Conservation (phyloP, 1,140 invertebrate species). For the Homalodisca vitripennis region DNA sequence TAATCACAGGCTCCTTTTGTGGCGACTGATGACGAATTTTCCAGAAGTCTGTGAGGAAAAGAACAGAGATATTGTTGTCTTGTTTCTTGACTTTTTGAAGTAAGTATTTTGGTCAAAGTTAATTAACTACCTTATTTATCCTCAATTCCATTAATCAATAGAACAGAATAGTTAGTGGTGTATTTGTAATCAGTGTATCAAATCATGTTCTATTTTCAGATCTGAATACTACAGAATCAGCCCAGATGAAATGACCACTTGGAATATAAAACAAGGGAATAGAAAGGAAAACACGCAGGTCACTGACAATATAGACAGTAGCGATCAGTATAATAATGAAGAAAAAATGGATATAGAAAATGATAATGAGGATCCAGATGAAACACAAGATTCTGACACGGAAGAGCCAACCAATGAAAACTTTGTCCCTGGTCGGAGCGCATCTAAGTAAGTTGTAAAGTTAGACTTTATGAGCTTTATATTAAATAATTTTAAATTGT, state of each 20-base stretch:
- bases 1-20: slow-evolving; percentile 77
- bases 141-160: too few relatives aligned
- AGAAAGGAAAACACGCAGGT: slow-evolving; percentile 29
- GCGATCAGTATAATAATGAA: slow-evolving; percentile 36
- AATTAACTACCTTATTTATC: too few relatives aligned
- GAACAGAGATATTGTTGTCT: slow-evolving; percentile 71
- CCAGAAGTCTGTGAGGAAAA: slow-evolving; percentile 70
- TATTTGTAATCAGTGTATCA: not conserved
- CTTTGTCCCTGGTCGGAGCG: slow-evolving; percentile 9
- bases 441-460: slow-evolving; percentile 33
- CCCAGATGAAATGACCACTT: slow-evolving; percentile 50
- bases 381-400: slow-evolving; percentile 40
- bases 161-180: too few relatives aligned
- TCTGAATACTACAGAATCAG: slow-evolving; percentile 53
- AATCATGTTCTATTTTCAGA: slow-evolving; percentile 38
- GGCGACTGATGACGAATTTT: slow-evolving; percentile 74
- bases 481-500: too few relatives aligned
- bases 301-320: not conserved
- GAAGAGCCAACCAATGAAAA: slow-evolving; percentile 42
- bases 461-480: too few relatives aligned
- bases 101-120: slow-evolving; percentile 48
- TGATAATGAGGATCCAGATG: slow-evolving; percentile 29
- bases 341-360: slow-evolving; percentile 30
- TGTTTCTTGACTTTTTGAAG: slow-evolving; percentile 80
- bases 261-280: slow-evolving; percentile 47